A percentile compares a stretch with the other conserved stretches of the same genome.
Conservation (phyloP, 2,888 invertebrate genomes). For the Ochropacha duplaris region DNA sequence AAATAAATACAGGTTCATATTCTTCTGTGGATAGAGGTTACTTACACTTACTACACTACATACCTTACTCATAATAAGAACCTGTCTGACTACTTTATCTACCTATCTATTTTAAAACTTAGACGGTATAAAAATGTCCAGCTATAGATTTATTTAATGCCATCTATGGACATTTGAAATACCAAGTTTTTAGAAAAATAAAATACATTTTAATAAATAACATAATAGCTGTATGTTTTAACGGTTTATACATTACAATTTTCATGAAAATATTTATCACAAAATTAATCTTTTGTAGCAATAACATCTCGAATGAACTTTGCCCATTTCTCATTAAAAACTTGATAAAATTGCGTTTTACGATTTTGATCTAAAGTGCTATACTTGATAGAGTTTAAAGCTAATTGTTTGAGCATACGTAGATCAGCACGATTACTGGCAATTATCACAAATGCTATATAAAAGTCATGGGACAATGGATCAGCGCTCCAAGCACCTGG, state of each 20-base stretch:
- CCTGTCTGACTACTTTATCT: not conserved
- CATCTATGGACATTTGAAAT: too few relatives aligned
- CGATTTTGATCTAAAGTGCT: conserved; percentile 74
- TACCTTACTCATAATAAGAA: too few relatives aligned
- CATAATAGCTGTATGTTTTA: not conserved
- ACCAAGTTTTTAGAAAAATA: too few relatives aligned
- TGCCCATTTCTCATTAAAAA: conserved; percentile 57
- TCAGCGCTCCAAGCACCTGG: conserved; percentile 89
- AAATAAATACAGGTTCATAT: too few relatives aligned
- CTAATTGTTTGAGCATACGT: conserved; percentile 88
- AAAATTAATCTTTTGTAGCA: conserved; percentile 5
- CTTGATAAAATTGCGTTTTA: conserved; percentile 41
- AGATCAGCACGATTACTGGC: conserved; percentile 87
- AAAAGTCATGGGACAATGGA: conserved; percentile 91
- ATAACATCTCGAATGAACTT: conserved; percentile 54
- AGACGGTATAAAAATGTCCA: not conserved
- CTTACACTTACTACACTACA: too few relatives aligned
- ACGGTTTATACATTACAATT: not conserved
- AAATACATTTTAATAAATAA: too few relatives aligned
- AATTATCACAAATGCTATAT: conserved; percentile 89
- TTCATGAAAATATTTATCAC: not conserved
- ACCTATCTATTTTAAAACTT: too few relatives aligned
- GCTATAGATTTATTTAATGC: too few relatives aligned
- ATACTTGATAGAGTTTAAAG: conserved; percentile 88
- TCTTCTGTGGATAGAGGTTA: too few relatives aligned